phyloP scores from a whole-genome alignment of 2,888 invertebrate species.

The Morpho deidamia region DNA sequence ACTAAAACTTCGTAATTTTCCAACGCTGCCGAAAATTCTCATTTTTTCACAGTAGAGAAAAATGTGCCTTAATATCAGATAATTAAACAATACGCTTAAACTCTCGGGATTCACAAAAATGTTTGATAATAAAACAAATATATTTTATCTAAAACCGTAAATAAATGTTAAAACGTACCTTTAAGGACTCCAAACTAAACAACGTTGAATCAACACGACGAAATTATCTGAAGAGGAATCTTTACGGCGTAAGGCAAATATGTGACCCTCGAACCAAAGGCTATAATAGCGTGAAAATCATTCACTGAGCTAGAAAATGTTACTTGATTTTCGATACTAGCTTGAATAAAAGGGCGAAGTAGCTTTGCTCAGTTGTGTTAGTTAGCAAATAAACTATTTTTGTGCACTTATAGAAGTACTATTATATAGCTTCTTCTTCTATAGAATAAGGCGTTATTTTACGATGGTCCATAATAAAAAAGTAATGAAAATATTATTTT shows the following conservation, averaged over 20 bases:
- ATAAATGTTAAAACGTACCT: not conserved
- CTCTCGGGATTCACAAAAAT: too few species aligned
- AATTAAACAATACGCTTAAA: too few species aligned
- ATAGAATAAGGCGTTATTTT: too few species aligned
- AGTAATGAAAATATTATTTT: too few species aligned
- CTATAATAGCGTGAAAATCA: conserved; percentile 3
- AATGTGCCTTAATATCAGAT: too few species aligned
- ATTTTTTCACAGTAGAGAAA: too few species aligned
- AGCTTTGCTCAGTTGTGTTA: not conserved
- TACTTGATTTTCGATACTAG: conserved; percentile 7
- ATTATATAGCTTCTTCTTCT: too few species aligned
- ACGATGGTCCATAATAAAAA: too few species aligned
- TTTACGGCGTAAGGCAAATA: conserved; percentile 3
- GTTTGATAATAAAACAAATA: too few species aligned
- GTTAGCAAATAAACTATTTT: not conserved
- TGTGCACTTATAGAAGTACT: too few species aligned
- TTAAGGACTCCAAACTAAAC: not conserved
- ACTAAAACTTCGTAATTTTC: too few species aligned
- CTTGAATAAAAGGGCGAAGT: not conserved
- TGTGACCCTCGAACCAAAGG: conserved; percentile 2
- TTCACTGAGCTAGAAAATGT: conserved; percentile 10
- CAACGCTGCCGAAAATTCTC: too few species aligned
- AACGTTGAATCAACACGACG: not conserved
- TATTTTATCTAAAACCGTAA: not conserved
- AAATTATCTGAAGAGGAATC: conserved; percentile 6